These are phyloP conservation scores for Carassius carassius DNA, from an alignment of 2,113 vertebrate species.

Conservation along the genomic window DNA sequence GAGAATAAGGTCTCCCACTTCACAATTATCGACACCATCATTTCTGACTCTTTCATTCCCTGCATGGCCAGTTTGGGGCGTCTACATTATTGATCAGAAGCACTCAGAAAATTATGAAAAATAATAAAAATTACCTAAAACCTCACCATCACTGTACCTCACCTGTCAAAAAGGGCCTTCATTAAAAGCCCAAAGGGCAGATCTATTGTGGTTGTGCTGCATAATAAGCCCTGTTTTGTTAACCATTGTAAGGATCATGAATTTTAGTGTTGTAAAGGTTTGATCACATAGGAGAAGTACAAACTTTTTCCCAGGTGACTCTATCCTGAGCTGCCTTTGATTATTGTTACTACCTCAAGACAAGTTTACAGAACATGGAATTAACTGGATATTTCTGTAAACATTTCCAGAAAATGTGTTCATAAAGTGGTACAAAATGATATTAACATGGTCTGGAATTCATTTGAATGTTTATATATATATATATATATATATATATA, in stretches of 20 bases:
- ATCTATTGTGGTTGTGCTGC: neutral
- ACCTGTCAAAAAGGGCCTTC: neutral
- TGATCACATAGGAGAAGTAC: no score
- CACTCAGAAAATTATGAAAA: neutral
- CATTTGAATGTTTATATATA: no score
- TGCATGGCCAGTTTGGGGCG: neutral
- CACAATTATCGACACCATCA: neutral
- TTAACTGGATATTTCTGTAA: no score
- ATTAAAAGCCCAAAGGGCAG: neutral
- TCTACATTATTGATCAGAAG: slow-evolving; percentile 9
- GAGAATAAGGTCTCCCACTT: slow-evolving; percentile 4
- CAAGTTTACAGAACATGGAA: no score
- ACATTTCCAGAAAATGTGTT: no score
- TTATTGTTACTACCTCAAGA: no score
- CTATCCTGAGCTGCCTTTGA: no score
- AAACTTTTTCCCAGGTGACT: no score
- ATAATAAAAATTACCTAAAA: neutral
- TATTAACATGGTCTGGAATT: no score
- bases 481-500: no score
- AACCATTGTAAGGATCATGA: neutral
- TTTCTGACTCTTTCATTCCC: neutral
- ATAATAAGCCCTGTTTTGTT: neutral
- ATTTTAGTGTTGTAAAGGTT: neutral
- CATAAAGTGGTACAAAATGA: no score
- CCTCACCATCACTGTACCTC: neutral